Percentiles rank a stretch among this genome's conserved stretches.
phyloP scores from a whole-genome alignment of 2,797 vertebrate genomes.

The Hemibagrus guttatus region DNA sequence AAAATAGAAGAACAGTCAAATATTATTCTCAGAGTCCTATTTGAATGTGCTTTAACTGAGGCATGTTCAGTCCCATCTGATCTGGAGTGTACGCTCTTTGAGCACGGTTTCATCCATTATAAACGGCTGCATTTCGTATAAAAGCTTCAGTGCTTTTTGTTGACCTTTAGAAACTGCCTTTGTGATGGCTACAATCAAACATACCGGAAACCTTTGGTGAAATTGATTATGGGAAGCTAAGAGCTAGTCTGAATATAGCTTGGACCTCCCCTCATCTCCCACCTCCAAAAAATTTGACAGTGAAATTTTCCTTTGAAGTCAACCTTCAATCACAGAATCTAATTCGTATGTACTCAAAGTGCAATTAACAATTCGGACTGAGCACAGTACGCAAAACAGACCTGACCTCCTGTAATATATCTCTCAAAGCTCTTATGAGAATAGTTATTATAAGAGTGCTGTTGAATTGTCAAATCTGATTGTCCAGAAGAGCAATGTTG shows the following conservation, averaged over 20 bases:
- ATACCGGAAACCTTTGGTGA: conserved; percentile 59
- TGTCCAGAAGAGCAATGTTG: background rate
- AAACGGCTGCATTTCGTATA: conserved; percentile 51
- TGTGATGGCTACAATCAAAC: conserved; percentile 55
- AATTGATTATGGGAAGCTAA: conserved; percentile 66
- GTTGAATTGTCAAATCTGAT: background rate
- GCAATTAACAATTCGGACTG: conserved; percentile 30
- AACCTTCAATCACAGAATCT: conserved; percentile 62
- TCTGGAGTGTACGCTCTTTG: background rate
- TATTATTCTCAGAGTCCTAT: background rate
- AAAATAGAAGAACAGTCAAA: background rate
- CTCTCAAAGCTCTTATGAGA: background rate
- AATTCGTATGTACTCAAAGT: conserved; percentile 50
- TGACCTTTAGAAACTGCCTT: conserved; percentile 60
- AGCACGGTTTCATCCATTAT: conserved; percentile 28
- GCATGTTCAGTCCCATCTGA: background rate
- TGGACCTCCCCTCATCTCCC: conserved; percentile 30
- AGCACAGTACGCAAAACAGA: background rate
- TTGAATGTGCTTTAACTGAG: conserved; percentile 8
- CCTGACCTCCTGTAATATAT: background rate
- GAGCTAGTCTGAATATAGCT: conserved; percentile 55
- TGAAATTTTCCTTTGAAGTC: conserved; percentile 73
- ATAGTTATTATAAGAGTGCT: background rate
- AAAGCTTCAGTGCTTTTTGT: conserved; percentile 41
- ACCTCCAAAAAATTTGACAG: conserved; percentile 60